Base-by-base conservation (phyloP, 2,797 vertebrate species). In the Crypturellus tataupa region DNA sequence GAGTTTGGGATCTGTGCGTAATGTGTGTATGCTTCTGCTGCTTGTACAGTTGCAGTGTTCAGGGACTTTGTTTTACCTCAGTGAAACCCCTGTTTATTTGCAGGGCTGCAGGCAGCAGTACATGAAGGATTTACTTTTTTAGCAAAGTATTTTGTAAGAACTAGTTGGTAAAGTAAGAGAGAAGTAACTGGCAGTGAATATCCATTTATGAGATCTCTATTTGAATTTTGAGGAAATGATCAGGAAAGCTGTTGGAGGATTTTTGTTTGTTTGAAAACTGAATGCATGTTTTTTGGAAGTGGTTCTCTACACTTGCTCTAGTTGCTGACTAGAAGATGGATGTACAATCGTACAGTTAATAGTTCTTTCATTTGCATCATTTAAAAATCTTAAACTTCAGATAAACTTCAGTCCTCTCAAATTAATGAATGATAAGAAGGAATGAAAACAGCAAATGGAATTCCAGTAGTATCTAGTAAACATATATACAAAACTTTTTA, bases 21-120 rank as follows among this genome's bases (percentile, higher is more conserved):
- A 5, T 12, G 10, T 55, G 11, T 0, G 0, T 19, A 56, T 71
- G 27, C 6, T 10, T 1, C 0, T 0, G 2, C 17, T 0, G 1
- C 17, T n/a, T 68, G 42, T 1, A 1, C 19, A 49, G 24, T 55
- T 0, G 1, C 5, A 8, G 40, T 18, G 6, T 6, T 24, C 0
- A 3, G 10, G 8, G 3, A 5, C 42, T 67, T 51, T 46, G 31
- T 85, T 72, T 49, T 2, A 5, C 16, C 8, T 23, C 23, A 23
- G 23, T 24, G 47, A 49, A 55, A 31, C 17, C 6, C 16, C 29
- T n/a, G 53, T 19, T 35, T 7, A 8, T 49, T 33, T 25, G 12
- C 49, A 47, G n/a, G 33, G 33, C 16, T 19, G 10, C 33, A 25
- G 67, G n/a, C n/a, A 37, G 23, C 24, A 49, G 23, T 23, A 35